Conservation (phyloP, 1,140 invertebrate genomes). For the Drosophila insularis region DNA sequence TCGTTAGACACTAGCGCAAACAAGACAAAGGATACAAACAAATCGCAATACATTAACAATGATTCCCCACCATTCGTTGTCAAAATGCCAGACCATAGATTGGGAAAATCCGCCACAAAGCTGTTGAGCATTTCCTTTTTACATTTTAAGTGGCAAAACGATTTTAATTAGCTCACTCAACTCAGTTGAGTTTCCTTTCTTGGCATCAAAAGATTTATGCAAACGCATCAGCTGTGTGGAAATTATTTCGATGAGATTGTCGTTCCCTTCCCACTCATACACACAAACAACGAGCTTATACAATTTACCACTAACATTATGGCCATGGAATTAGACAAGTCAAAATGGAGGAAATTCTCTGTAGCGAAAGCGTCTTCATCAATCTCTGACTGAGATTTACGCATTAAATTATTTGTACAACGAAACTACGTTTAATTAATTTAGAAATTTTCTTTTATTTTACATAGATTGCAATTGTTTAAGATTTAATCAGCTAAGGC, state of each 20-base stretch:
- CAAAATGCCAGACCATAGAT: conserved; percentile 2
- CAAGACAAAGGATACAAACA: conserved; percentile 41
- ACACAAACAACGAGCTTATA: background rate
- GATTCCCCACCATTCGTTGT: conserved; percentile 18
- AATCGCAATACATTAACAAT: conserved; percentile 52
- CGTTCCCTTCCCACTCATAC: background rate
- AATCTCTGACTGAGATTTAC: conserved; percentile 19
- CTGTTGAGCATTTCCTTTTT: conserved; percentile 47
- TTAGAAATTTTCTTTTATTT: background rate
- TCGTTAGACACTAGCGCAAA: conserved; percentile 23
- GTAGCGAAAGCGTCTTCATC: conserved; percentile 19
- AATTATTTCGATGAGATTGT: conserved; percentile 36
- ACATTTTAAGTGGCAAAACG: conserved; percentile 52
- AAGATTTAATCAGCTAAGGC: background rate
- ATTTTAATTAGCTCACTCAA: conserved; percentile 49
- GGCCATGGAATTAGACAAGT: conserved; percentile 34
- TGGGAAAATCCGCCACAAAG: conserved; percentile 40
- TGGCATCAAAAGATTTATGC: conserved; percentile 45
- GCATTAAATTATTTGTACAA: background rate
- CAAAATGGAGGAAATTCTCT: conserved; percentile 30
- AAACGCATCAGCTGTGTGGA: conserved; percentile 56
- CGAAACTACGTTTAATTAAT: background rate
- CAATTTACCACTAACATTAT: conserved; percentile 41
- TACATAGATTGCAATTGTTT: background rate
- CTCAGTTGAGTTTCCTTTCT: background rate